Evolutionary conservation across 1,140 invertebrate species (phyloP).

Genomic region (Steinernema feltiae): DNA sequence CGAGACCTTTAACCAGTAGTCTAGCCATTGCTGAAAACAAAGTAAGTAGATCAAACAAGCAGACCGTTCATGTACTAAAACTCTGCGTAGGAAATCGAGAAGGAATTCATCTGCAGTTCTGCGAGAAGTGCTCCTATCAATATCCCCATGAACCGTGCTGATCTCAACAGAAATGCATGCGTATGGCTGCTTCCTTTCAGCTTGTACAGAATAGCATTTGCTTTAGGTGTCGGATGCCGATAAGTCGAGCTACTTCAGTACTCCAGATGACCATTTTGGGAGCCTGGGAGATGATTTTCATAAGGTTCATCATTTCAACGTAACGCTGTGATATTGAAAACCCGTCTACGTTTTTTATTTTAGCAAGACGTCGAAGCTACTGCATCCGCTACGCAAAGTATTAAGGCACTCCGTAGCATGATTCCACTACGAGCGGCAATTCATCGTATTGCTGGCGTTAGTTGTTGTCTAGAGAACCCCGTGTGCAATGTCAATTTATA

Average conservation of each 20-base stretch:
- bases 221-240: not conserved
- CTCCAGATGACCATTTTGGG: not conserved
- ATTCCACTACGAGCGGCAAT: not conserved
- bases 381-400: not conserved
- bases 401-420: not conserved
- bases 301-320: not conserved
- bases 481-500: not conserved
- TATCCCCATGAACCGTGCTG: not conserved
- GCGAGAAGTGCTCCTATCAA: slow-evolving; percentile 1
- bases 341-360: not conserved
- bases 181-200: not conserved
- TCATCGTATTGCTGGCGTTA: not conserved
- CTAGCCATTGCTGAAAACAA: not conserved
- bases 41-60: not conserved
- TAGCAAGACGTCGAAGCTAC: not conserved
- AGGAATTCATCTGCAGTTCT: not conserved
- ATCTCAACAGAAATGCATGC: not conserved
- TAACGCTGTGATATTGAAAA: not conserved
- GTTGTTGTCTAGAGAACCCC: not conserved
- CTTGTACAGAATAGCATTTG: not conserved
- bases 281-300: not conserved
- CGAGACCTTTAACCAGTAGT: not conserved
- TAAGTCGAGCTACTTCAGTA: slow-evolving; percentile 2
- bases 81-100: not conserved
- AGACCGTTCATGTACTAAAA: not conserved